Conservation (phyloP, 1,140 invertebrate genomes). For the Lordiphosa stackelbergi region DNA sequence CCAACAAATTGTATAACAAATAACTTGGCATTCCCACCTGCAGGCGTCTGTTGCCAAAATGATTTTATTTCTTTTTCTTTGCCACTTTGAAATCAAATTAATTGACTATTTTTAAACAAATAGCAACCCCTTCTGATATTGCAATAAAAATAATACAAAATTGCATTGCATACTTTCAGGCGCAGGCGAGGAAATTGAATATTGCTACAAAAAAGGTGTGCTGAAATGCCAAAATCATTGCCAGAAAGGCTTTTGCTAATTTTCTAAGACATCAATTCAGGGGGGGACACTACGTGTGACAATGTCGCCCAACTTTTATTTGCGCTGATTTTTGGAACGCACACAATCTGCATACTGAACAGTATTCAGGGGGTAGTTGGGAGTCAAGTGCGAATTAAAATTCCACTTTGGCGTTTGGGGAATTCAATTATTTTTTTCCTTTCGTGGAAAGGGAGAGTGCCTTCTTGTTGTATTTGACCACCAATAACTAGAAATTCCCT, state of each 20-base stretch:
- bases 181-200: constrained; percentile 1
- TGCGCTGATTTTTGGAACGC: constrained; percentile 70
- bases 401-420: constrained; percentile 73
- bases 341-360: constrained; percentile 75
- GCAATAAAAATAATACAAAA: constrained; percentile 51
- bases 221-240: constrained; percentile 37
- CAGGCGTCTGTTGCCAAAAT: constrained; percentile 6
- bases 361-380: constrained; percentile 54
- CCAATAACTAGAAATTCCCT: constrained; percentile 45
- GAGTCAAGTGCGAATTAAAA: constrained; percentile 64
- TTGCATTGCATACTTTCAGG: constrained; percentile 55
- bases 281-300: constrained; percentile 56
- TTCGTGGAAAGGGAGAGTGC: constrained; percentile 9
- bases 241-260: constrained; percentile 50
- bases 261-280: constrained; percentile 72
- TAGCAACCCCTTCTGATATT: constrained; percentile 36
- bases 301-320: constrained; percentile 40
- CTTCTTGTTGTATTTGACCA: constrained; percentile 35
- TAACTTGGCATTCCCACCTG: neutral
- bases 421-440: constrained; percentile 71
- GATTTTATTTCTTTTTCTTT: neutral
- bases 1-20: constrained; percentile 8
- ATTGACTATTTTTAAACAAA: constrained; percentile 29
- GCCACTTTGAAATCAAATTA: constrained; percentile 6
- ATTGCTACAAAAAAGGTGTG: constrained; percentile 26